Conservation (phyloP, 1,140 invertebrate species). For the Asobara japonica region DNA sequence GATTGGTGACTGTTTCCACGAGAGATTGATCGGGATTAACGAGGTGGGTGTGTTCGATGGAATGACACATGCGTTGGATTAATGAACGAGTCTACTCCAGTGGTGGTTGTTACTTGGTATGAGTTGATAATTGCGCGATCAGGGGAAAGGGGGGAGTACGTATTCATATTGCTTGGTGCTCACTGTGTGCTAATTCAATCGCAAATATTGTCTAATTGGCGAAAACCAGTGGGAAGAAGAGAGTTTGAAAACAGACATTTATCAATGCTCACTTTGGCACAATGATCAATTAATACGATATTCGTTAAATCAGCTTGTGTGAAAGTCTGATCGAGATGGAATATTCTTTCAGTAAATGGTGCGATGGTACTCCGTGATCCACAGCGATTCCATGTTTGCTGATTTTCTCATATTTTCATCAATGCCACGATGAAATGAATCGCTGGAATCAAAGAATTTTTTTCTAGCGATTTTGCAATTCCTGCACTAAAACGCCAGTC, state of each 20-base stretch:
- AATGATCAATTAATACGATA: constrained; percentile 6
- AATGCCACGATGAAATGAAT: too few relatives aligned
- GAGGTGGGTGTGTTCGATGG: neutral
- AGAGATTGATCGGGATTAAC: neutral
- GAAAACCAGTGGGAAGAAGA: neutral
- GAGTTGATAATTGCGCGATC: neutral
- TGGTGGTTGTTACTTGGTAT: neutral
- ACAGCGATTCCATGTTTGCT: too few relatives aligned
- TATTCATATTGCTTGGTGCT: neutral
- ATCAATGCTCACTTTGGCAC: neutral
- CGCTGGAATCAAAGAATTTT: too few relatives aligned
- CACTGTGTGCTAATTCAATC: constrained; percentile 13
- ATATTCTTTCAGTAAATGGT: neutral
- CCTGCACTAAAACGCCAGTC: too few relatives aligned
- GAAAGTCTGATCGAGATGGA: neutral
- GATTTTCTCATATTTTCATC: too few relatives aligned
- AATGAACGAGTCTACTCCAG: neutral
- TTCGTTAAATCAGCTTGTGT: constrained; percentile 3
- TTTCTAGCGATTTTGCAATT: too few relatives aligned
- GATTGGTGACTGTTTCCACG: neutral
- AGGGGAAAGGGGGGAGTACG: neutral
- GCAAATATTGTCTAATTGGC: constrained; percentile 11
- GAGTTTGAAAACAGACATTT: constrained; percentile 6
- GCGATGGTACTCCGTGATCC: neutral
- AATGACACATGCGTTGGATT: constrained; percentile 7